These are phyloP conservation scores for Apaloderma vittatum DNA, from an alignment of 2,113 vertebrate genomes.

Conservation along the genomic window DNA sequence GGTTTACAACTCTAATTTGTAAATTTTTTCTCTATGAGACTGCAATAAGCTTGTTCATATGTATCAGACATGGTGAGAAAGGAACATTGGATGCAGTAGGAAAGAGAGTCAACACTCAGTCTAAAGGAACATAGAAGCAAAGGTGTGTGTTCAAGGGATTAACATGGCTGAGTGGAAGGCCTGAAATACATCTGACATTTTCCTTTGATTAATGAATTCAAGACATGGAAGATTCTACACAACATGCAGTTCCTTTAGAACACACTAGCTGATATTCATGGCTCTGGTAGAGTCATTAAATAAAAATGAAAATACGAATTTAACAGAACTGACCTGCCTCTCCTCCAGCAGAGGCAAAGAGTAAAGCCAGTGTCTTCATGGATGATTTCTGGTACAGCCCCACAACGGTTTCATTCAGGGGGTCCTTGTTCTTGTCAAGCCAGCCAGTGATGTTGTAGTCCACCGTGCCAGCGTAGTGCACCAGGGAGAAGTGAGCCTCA, in stretches of 20 bases:
- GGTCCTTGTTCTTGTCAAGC: slow-evolving; percentile 86
- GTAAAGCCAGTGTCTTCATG: slow-evolving; percentile 10
- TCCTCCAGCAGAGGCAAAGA: neutral
- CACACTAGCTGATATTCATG: neutral
- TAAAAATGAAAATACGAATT: neutral
- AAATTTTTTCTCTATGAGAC: neutral
- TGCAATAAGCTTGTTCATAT: neutral
- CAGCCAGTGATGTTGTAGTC: slow-evolving; percentile 48
- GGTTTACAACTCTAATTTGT: neutral
- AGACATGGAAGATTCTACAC: neutral
- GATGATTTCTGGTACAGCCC: slow-evolving; percentile 86
- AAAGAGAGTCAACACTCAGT: neutral
- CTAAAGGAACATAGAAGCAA: neutral
- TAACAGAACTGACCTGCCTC: neutral
- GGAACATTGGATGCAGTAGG: neutral
- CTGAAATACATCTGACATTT: neutral
- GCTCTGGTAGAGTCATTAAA: neutral
- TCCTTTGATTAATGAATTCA: neutral
- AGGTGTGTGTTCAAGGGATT: neutral
- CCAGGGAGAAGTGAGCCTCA: slow-evolving; percentile 84
- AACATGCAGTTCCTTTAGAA: neutral
- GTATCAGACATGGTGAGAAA: neutral
- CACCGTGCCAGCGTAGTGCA: slow-evolving; percentile 85
- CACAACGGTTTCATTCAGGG: slow-evolving; percentile 88
- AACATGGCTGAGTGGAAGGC: neutral